Evolutionary conservation across 1,140 invertebrate genomes (phyloP).

Genomic region (Solenopsis fugax): DNA sequence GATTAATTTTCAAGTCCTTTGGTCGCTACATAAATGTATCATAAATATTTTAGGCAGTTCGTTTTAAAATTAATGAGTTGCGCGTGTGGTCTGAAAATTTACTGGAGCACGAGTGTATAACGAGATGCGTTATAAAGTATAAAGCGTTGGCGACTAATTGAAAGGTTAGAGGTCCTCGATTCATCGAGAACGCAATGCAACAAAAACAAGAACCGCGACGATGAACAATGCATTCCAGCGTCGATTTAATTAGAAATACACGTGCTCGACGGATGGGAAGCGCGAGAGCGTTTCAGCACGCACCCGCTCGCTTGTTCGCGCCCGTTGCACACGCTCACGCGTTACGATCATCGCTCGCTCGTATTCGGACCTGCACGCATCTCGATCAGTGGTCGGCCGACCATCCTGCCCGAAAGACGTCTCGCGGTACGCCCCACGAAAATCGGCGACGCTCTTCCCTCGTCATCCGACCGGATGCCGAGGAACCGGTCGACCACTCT

Average conservation of each 20-base stretch:
- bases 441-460: conserved; percentile 7
- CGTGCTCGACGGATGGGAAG: conserved; percentile 54
- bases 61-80: not conserved
- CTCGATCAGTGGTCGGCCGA: conserved; percentile 72
- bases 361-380: conserved; percentile 56
- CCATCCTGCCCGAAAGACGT: conserved; percentile 74
- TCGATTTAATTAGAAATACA: conserved; percentile 58
- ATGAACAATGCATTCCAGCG: conserved; percentile 65
- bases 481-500: conserved; percentile 49
- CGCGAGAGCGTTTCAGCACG: conserved; percentile 60
- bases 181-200: conserved; percentile 1
- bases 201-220: conserved; percentile 5
- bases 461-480: conserved; percentile 30
- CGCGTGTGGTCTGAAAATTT: not conserved
- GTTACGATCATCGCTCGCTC: conserved; percentile 26
- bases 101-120: not conserved
- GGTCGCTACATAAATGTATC: not conserved
- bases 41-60: not conserved
- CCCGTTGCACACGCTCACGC: conserved; percentile 47
- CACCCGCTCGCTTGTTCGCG: conserved; percentile 28
- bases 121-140: not conserved
- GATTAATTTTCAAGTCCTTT: not conserved
- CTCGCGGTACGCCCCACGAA: conserved; percentile 42
- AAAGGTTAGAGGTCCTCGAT: not conserved
- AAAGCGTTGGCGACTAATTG: not conserved